Base-by-base conservation (phyloP, 2,113 vertebrate genomes). In the Eulemur macaco region DNA sequence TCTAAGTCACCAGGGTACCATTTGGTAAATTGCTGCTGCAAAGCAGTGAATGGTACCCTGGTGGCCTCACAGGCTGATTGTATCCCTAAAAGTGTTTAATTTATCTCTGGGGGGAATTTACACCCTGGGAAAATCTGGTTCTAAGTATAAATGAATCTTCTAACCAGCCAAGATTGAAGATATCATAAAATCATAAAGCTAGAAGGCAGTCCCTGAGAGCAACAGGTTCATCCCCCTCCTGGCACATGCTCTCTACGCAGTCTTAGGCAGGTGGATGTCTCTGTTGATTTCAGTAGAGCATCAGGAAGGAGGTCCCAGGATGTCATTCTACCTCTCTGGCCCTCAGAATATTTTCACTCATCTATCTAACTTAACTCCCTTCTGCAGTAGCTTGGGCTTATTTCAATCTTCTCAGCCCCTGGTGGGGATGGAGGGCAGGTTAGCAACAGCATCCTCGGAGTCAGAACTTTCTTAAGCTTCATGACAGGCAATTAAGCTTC, bases 21-120 rank as follows among this genome's bases (percentile, higher is more conserved):
- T 97, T 96, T 96, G 96, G 96, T 83, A 96, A 98, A 98, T 54
- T 89, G 89, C 96, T 92, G 68, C 96, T 94, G 64, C 86, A 21
- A 96, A 95, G 92, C 96, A 37, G 76, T 18, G 47, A 96, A 97
- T 93, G 80, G 95, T 96, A 96, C 97, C 95, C 97, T 81, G 60
- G 95, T 92, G 98, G 95, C 96, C 97, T 97, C 69, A 21, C 71
- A 97, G 95, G 95, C 86, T 73, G 93, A 97, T 64, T 68, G 83
- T 86, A 97, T 97, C 86, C 98, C 97, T 97, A 93, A 97, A 97
- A 96, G 93, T 91, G 78, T 95, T 98, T 96, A 82, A 97, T 96
- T 96, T 91, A 95, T 89, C 98, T 98, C 94, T 21, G 89, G 95
- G 94, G 97, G 69, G 66, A 93, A 84, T 96, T 94, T 91, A 93